Base-by-base conservation (phyloP, 2,113 vertebrate genomes). In the Uria aalge region DNA sequence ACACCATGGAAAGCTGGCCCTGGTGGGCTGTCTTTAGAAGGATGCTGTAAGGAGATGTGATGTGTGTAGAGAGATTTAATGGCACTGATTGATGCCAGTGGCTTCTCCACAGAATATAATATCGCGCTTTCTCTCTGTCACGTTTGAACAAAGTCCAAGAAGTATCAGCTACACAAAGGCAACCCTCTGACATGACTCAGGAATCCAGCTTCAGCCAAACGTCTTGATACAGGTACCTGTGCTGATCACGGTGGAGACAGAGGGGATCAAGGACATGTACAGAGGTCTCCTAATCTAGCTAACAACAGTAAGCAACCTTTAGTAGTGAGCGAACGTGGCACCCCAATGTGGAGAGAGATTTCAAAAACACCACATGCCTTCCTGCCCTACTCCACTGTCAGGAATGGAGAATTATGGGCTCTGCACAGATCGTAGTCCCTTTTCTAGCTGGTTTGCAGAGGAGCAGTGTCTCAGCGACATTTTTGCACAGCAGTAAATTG, bases 281-380 rank as follows among this genome's bases (percentile, higher is more conserved):
- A 5, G 40, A 45, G 18, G 29, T 18, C 6, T 88, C 27, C 26
- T 47, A 23, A 60, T 16, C 13, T 75, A 20, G 5, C 41, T 63
- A 5, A 21, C 15, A 34, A 34, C 15, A 40, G 20, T 40, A 57
- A 59, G 14, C n/a, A 76, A 21, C 16, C 17, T 79, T 75, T 17
- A 83, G 17, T 2, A 22, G 22, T 9, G 8, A 29, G 38, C 26
- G 47, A 75, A 63, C 0, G 2, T 0, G 1, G 32, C 48, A 90
- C 3, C 5, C 16, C 1, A 5, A 18, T 3, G 0, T 36, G 26
- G 32, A 76, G 30, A 75, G 27, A 43, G 20, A 57, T 57, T 80
- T 71, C 34, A 56, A 73, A 88, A 73, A 4, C n/a, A 45, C 34
- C n/a, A 7, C 34, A 4, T 26, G 30, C 13, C 36, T 71, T 67